A percentile compares a stretch with the other conserved stretches of the same genome.
These are phyloP conservation scores for Lophochroa leadbeateri DNA, from an alignment of 2,113 vertebrate genomes.

Conservation along the genomic window DNA sequence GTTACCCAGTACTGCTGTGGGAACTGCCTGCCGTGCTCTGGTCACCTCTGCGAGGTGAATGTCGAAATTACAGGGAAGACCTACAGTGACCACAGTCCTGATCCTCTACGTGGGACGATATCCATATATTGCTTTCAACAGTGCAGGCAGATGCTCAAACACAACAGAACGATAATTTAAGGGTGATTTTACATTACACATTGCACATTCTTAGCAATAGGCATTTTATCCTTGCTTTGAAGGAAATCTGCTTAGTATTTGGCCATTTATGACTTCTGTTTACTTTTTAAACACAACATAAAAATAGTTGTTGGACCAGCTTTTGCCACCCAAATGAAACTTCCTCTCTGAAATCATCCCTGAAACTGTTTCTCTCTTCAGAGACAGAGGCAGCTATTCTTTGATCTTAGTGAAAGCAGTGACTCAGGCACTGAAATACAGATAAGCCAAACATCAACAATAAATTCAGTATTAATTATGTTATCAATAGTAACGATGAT, in stretches of 20 bases:
- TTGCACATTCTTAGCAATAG: not conserved
- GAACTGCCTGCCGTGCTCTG: not conserved
- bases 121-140: rapidly evolving
- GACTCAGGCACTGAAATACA: not conserved
- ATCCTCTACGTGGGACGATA: not conserved
- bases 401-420: not conserved
- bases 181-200: not conserved
- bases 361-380: slow-evolving; percentile 20
- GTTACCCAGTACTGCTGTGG: not conserved
- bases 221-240: not conserved
- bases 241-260: not conserved
- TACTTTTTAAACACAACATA: not conserved
- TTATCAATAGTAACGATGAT: not conserved
- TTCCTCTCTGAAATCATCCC: not conserved
- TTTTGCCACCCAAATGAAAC: slow-evolving; percentile 8
- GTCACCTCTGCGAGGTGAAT: not conserved
- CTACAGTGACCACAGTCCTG: not conserved
- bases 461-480: not conserved
- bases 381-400: not conserved
- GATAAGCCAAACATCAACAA: not conserved
- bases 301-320: slow-evolving; percentile 9
- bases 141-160: not conserved
- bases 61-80: not conserved
- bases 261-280: not conserved
- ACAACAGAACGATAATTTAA: not conserved